phyloP scores from a whole-genome alignment of 2,797 vertebrate genomes.

The Thalassophryne amazonica region DNA sequence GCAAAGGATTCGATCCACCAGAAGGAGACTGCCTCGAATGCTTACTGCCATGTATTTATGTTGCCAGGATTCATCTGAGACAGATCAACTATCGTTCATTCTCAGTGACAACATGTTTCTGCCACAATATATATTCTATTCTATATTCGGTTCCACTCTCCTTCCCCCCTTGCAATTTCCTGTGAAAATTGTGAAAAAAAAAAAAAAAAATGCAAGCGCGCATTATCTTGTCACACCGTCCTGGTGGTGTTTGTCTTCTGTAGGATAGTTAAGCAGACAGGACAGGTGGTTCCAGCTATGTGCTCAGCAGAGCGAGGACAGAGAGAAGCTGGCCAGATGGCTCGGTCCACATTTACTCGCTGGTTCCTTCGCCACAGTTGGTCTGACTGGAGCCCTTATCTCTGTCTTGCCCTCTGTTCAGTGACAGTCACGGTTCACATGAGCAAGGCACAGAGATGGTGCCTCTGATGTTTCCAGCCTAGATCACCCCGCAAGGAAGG shows the following conservation, averaged over 20 bases:
- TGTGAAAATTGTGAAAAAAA: constrained; percentile 19
- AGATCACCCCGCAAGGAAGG: constrained; percentile 56
- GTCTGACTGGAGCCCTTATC: constrained; percentile 67
- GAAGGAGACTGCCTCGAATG: too few relatives aligned
- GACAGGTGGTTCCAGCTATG: constrained; percentile 60
- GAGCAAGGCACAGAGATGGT: constrained; percentile 25
- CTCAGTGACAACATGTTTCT: too few relatives aligned
- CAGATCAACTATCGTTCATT: too few relatives aligned
- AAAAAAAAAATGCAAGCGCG: constrained; percentile 11
- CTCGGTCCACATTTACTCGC: constrained; percentile 57
- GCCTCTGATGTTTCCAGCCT: constrained; percentile 51
- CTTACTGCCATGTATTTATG: too few relatives aligned
- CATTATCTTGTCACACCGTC: constrained; percentile 41
- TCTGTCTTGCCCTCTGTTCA: constrained; percentile 49
- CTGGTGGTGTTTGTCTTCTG: constrained; percentile 33
- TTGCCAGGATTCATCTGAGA: too few relatives aligned
- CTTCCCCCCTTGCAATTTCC: too few relatives aligned
- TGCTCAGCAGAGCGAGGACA: constrained; percentile 65
- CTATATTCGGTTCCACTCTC: too few relatives aligned
- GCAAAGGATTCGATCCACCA: too few relatives aligned
- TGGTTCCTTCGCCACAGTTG: constrained; percentile 48
- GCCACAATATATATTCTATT: too few relatives aligned
- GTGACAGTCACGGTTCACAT: constrained; percentile 57
- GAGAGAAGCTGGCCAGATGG: constrained; percentile 67
- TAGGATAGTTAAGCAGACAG: constrained; percentile 47